Evolutionary conservation across 2,797 vertebrate species (phyloP).

Genomic region (Neomorphus geoffroyi): DNA sequence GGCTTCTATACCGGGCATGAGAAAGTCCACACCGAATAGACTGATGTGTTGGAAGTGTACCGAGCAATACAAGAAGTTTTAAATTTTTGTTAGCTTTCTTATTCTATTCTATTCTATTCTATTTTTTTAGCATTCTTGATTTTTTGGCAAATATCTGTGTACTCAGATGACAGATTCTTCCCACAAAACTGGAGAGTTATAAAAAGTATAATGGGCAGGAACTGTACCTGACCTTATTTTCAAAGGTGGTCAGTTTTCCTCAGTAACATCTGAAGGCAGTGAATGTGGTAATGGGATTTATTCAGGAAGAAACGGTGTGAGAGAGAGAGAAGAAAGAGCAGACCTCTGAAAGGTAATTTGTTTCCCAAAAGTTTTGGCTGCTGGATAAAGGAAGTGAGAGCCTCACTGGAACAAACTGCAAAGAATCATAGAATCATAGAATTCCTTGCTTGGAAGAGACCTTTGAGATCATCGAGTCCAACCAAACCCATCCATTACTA

Average conservation of each 20-base stretch:
- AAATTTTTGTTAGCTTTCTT: neutral
- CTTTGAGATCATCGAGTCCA: no score
- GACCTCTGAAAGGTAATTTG: neutral
- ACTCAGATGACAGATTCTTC: neutral
- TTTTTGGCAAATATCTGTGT: constrained; percentile 9
- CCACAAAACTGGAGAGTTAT: neutral
- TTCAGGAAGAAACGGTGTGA: no score
- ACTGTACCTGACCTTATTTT: neutral
- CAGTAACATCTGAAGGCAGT: neutral
- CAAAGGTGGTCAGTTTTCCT: neutral
- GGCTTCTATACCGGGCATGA: constrained; percentile 52
- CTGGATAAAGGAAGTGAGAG: neutral
- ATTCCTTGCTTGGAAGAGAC: no score
- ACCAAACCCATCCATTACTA: no score
- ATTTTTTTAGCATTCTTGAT: constrained; percentile 10
- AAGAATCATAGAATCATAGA: no score
- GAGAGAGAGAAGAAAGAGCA: neutral
- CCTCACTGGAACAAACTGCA: neutral
- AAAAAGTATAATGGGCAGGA: neutral
- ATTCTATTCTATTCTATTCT: neutral
- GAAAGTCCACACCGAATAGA: constrained; percentile 36
- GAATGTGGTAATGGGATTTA: neutral
- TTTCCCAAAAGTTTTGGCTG: neutral
- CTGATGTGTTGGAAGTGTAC: constrained; percentile 40
- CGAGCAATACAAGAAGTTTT: constrained; percentile 55